Evolutionary conservation across 2,797 vertebrate genomes (phyloP).

Genomic region (Tragelaphus eurycerus): DNA sequence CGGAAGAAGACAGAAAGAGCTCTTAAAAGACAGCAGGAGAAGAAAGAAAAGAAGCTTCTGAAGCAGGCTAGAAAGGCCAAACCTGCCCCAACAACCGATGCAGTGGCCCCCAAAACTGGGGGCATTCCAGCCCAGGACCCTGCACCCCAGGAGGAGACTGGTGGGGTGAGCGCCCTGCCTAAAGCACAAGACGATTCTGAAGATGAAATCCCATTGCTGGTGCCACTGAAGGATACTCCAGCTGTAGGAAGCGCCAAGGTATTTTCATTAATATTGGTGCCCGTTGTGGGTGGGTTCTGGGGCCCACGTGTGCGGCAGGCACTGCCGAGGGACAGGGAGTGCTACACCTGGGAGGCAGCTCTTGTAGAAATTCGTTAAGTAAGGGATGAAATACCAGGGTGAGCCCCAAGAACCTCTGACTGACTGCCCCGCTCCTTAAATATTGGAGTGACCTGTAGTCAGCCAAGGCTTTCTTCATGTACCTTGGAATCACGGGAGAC

Average conservation of each 20-base stretch:
- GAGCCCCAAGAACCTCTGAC: neutral
- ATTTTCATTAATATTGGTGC: neutral
- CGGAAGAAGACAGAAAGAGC: neutral
- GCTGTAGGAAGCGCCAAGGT: constrained; percentile 65
- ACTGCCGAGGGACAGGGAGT: neutral
- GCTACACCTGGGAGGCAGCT: neutral
- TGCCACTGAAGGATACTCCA: constrained; percentile 71
- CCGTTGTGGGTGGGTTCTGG: neutral
- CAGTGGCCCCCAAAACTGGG: rapidly evolving
- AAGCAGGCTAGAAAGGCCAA: neutral
- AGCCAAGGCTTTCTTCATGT: neutral
- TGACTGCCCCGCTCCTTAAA: neutral
- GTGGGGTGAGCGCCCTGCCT: neutral
- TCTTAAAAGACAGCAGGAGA: neutral
- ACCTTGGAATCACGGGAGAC: neutral
- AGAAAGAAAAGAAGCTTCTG: constrained; percentile 32
- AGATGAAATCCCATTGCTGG: constrained; percentile 82
- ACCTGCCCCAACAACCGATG: neutral
- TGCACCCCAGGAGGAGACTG: neutral
- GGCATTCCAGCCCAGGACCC: neutral
- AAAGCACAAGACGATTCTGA: neutral
- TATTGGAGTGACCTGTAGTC: neutral
- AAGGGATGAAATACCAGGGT: neutral
- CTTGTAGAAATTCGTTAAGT: neutral
- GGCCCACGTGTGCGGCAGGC: neutral